Conservation (phyloP, 2,888 invertebrate genomes). For the Heliconius hortense region DNA sequence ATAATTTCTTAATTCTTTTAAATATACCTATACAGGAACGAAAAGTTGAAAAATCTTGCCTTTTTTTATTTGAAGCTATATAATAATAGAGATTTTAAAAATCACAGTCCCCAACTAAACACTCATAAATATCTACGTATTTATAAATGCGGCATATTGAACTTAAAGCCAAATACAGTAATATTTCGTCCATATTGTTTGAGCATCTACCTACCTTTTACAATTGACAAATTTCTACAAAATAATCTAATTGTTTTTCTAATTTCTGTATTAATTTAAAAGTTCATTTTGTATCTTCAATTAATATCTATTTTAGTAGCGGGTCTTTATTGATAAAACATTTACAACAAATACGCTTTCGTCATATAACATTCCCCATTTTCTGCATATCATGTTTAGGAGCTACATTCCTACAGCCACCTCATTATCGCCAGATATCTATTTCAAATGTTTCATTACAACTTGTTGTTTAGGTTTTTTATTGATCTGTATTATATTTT, state of each 20-base stretch:
- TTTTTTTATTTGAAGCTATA: too few relatives aligned
- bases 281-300: not conserved
- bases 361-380: not conserved
- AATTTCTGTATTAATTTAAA: not conserved
- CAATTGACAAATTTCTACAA: not conserved
- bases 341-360: not conserved
- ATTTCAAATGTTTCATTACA: not conserved
- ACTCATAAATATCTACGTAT: too few relatives aligned
- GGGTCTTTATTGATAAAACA: not conserved
- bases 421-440: conserved; percentile 8
- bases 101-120: too few relatives aligned
- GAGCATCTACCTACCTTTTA: too few relatives aligned
- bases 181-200: too few relatives aligned
- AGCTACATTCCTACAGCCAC: conserved; percentile 4
- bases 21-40: too few relatives aligned
- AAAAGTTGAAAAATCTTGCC: too few relatives aligned
- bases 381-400: conserved; percentile 13
- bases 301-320: not conserved
- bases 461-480: not conserved
- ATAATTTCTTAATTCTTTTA: too few relatives aligned
- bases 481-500: not conserved
- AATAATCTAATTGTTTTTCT: not conserved
- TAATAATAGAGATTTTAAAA: too few relatives aligned
- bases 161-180: too few relatives aligned
- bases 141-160: too few relatives aligned